A percentile compares a stretch with the other conserved stretches of the same genome.
These are phyloP conservation scores for Calliopsis andreniformis DNA, from an alignment of 1,140 invertebrate species.

Conservation along the genomic window DNA sequence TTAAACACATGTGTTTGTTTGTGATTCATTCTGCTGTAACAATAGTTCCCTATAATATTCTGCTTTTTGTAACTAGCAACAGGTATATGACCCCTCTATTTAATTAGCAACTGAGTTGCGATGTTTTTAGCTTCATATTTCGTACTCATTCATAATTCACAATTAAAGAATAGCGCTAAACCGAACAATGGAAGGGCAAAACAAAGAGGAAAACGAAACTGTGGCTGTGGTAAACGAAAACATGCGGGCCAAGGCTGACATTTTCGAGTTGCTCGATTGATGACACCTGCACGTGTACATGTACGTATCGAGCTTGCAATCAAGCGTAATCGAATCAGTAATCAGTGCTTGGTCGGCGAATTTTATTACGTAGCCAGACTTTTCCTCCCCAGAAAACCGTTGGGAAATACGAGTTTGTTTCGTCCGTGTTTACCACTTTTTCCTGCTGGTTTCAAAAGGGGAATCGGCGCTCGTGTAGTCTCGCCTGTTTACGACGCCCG, in stretches of 20 bases:
- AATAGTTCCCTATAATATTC: too few relatives aligned
- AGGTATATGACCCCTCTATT: too few relatives aligned
- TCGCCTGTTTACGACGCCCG: background rate
- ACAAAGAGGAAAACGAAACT: background rate
- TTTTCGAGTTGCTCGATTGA: background rate
- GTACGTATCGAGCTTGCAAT: conserved; percentile 32
- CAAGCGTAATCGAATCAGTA: conserved; percentile 58
- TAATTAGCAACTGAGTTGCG: too few relatives aligned
- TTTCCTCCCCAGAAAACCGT: background rate
- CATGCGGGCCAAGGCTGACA: too few relatives aligned
- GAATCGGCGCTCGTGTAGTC: background rate
- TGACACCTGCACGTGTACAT: background rate
- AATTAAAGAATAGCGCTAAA: too few relatives aligned
- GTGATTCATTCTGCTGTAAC: too few relatives aligned
- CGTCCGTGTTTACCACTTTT: background rate
- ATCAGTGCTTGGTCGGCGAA: conserved; percentile 46
- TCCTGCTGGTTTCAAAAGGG: background rate
- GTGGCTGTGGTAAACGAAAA: background rate
- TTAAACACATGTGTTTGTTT: too few relatives aligned
- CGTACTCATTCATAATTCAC: too few relatives aligned
- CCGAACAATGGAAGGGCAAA: too few relatives aligned
- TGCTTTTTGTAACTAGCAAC: too few relatives aligned
- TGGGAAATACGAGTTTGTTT: background rate
- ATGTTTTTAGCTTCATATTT: too few relatives aligned
- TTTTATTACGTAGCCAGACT: conserved; percentile 50